These are phyloP conservation scores for Lasius fuliginosus DNA, from an alignment of 2,888 invertebrate genomes.

Conservation along the genomic window DNA sequence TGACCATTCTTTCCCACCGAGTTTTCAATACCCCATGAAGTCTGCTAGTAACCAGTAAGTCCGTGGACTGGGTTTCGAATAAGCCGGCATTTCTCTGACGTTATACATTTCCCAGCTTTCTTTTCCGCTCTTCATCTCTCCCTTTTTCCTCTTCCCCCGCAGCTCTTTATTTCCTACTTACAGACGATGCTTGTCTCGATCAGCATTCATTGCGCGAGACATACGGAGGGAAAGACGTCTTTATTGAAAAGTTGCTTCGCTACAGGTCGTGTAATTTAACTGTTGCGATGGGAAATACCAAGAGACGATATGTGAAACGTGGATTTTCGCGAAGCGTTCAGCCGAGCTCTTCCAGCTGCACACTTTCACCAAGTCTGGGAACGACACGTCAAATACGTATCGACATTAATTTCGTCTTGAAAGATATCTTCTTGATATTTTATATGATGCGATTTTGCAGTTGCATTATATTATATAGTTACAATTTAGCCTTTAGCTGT, in stretches of 20 bases:
- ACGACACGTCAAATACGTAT: constrained; percentile 7
- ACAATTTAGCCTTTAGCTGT: background rate
- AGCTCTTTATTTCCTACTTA: constrained; percentile 63
- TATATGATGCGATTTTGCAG: background rate
- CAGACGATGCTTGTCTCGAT: constrained; percentile 70
- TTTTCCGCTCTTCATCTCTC: background rate
- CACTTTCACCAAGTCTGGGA: constrained; percentile 12
- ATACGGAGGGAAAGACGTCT: constrained; percentile 37
- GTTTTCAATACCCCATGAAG: constrained; percentile 35
- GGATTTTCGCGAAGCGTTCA: constrained; percentile 33
- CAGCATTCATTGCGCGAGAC: constrained; percentile 62
- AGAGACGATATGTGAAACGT: constrained; percentile 38
- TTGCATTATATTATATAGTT: constrained; percentile 5
- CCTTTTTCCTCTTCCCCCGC: background rate
- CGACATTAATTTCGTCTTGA: constrained; percentile 27
- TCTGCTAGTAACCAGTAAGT: constrained; percentile 18
- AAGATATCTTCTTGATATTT: constrained; percentile 5
- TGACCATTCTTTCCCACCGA: constrained; percentile 12
- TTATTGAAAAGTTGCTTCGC: constrained; percentile 58
- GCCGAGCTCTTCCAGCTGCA: background rate
- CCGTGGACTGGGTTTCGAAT: constrained; percentile 37
- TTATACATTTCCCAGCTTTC: constrained; percentile 43
- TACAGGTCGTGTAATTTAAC: constrained; percentile 49
- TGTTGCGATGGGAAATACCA: constrained; percentile 37
- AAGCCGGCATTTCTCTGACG: constrained; percentile 45